Base-by-base conservation (phyloP, 30 jellyfish, hydroid and myxozoan genomes). In the Chironex yamaguchii region DNA sequence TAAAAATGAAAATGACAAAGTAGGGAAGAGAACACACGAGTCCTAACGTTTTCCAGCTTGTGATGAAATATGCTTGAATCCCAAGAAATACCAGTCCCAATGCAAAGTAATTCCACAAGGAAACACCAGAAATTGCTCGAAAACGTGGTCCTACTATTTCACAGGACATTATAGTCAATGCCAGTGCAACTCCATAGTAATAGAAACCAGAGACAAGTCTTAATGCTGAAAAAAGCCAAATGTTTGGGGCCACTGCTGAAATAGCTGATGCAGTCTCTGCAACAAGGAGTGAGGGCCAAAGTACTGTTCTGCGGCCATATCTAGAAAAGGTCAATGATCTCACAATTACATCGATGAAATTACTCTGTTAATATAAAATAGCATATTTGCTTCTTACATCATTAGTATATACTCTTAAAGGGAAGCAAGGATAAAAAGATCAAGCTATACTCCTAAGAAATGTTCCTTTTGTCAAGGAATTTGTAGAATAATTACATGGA, bases 271-370 rank as follows among this genome's bases (percentile, higher is more conserved):
- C 76, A 67, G 76, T 36, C 70, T 70, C 34, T 52, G 76, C 90
- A 23, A 86, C 34, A 36, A 89, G 77, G 62, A 86, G 64, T 70
- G 89, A 86, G 42, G 81, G 76, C 48, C 76, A 86, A 76, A 86
- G 70, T 22, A 86, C 96, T n/a, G 90, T 52, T 31, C 67, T 86
- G 42, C 96, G 50, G 22, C 96, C 96, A 73, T 73, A 74, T 48
- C 96, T 86, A 52, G 9, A 42, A 42, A 42, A 42, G n/a, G n/a
- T n/a, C n/a, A n/a, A n/a, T n/a, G n/a, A n/a, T n/a, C n/a, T n/a
- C n/a, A n/a, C n/a, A n/a, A n/a, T n/a, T n/a, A n/a, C n/a, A n/a
- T n/a, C n/a, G n/a, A n/a, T n/a, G n/a, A n/a, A n/a, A n/a, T n/a
- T n/a, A n/a, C n/a, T n/a, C n/a, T n/a, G n/a, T n/a, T n/a, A n/a